A percentile compares a stretch with the other conserved stretches of the same genome.
phyloP scores from a whole-genome alignment of 2,113 vertebrate species.

The Toxotes chatareus region DNA sequence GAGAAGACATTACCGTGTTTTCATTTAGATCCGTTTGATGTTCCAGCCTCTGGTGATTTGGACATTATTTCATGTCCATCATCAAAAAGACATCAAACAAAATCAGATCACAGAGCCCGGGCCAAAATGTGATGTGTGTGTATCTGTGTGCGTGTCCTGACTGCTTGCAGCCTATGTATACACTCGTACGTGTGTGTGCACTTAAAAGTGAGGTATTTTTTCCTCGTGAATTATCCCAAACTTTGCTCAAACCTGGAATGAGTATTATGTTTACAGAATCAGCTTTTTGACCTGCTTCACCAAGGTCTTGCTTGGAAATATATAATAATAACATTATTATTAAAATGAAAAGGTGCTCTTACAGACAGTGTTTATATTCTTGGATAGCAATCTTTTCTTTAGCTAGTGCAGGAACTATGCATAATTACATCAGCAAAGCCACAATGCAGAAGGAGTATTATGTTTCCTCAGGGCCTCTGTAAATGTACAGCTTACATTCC shows the following conservation, averaged over 20 bases:
- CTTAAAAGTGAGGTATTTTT: conserved; percentile 2
- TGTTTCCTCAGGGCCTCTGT: conserved; percentile 78
- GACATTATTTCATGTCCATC: conserved; percentile 83
- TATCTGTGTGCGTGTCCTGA: not conserved
- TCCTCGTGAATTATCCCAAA: conserved; percentile 10
- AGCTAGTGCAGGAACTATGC: conserved; percentile 69
- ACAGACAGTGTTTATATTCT: conserved; percentile 70
- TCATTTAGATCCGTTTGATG: conserved; percentile 79
- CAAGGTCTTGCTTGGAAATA: not conserved
- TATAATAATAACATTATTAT: conserved; percentile 32
- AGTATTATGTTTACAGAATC: conserved; percentile 43
- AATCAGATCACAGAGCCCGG: conserved; percentile 70
- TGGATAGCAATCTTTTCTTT: conserved; percentile 72
- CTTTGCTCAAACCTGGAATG: conserved; percentile 15
- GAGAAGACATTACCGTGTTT: conserved; percentile 78
- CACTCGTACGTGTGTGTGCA: not conserved
- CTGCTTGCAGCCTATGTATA: conserved; percentile 22
- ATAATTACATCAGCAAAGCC: conserved; percentile 80
- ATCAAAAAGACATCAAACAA: conserved; percentile 83
- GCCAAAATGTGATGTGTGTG: conserved; percentile 35
- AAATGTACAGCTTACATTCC: conserved; percentile 78
- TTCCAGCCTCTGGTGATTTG: conserved; percentile 78
- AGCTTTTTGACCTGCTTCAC: conserved; percentile 20
- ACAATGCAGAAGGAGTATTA: conserved; percentile 74
- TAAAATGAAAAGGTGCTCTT: conserved; percentile 66